Base-by-base conservation (phyloP, 2,888 invertebrate genomes). In the Cheilosia impressa region DNA sequence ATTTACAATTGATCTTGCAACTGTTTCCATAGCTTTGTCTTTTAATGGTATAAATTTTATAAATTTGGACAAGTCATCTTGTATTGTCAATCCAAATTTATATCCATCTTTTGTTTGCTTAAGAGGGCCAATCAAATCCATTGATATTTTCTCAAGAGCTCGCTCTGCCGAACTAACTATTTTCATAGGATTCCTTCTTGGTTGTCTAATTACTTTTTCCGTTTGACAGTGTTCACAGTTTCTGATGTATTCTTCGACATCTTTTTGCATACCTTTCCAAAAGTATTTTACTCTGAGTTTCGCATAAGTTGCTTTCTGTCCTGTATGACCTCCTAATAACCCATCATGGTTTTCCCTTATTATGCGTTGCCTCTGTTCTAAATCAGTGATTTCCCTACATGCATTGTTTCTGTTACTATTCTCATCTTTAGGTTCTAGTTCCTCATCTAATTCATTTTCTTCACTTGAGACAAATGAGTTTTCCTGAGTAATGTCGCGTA, bases 331-430 rank as follows among this genome's bases (percentile, higher is more conserved):
- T 55, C 57, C 78, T 60, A 62, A 31, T 52, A 69, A 57, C 2
- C 80, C 79, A 58, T 65, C 41, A 72, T 80, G 80, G 52, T 50
- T 65, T 60, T 73, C 73, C 22, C 52, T 66, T 43, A 80, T 22
- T 50, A 79, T 79, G 22, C 43, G 55, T 45, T 41, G 55, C 27
- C 66, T 63, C 50, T 69, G 24, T 22, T 79, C 58, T 31, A 65
- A 45, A 53, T 75, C 68, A n/a, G 9, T 43, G 45, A 45, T 45
- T 62, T 47, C 47, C n/a, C 34, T 65, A 15, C 22, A 19, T 0
- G 10, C n/a, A 38, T 65, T 71, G 34, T 47, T 47, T 72, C 10
- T 24, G n/a, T 62, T 73, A 34, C 17, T 5, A 13, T 73, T 24
- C 63, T 45, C 27, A 7, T 27, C 27, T 27, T 27, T 0, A 47